These are phyloP conservation scores for Sebastes goodei DNA, from an alignment of 2,797 vertebrate genomes.

Conservation along the genomic window DNA sequence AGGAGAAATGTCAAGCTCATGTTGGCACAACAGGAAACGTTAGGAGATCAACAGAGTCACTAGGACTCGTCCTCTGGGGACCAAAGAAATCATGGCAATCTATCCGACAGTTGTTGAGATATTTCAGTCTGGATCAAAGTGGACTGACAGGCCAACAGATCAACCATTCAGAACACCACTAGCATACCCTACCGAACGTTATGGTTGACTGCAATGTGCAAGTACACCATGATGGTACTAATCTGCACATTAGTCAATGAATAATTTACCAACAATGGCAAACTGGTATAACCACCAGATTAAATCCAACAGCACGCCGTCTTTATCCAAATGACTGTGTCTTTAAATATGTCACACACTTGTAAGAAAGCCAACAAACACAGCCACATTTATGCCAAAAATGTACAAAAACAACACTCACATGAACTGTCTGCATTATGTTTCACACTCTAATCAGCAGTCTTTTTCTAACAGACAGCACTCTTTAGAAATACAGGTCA, in stretches of 20 bases:
- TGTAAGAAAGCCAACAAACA: not conserved
- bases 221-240: not conserved
- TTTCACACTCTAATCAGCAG: not conserved
- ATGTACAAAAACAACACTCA: not conserved
- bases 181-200: not conserved
- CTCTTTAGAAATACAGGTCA: not conserved
- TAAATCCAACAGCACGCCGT: not conserved
- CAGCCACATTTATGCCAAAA: not conserved
- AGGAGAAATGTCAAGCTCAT: not conserved
- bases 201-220: not conserved
- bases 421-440: not conserved
- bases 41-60: not conserved
- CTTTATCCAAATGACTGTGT: not conserved
- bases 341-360: not conserved
- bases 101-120: not conserved
- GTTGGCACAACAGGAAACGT: not conserved
- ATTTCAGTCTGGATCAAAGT: not conserved
- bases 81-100: not conserved
- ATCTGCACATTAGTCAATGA: constrained; percentile 14
- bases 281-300: not conserved
- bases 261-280: constrained; percentile 24
- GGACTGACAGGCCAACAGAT: not conserved
- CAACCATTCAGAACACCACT: not conserved
- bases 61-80: not conserved
- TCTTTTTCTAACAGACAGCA: not conserved